Evolutionary conservation across 2,797 vertebrate species (phyloP), one percentile per base, ranked within the genome.

Genomic region (Acanthurus tractus): DNA sequence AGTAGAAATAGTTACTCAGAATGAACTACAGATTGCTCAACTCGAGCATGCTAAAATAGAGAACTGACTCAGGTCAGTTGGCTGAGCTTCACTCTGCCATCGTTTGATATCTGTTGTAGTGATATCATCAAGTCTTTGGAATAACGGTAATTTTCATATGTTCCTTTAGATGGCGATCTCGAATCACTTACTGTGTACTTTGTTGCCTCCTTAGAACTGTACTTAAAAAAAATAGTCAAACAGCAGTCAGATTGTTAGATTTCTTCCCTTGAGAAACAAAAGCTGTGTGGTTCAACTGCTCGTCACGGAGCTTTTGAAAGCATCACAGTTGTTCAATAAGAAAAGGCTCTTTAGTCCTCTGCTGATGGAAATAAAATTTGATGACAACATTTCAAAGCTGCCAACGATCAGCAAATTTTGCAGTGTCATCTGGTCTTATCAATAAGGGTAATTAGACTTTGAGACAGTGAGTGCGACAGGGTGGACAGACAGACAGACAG

Each of bases 121-220:
- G 6, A n/a, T 3, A 8, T 42, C 11, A 44, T 20, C 4, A 3
- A 20, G 49, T n/a, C 23, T 20, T 17, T 20, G 13, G 18, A 18
- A 42, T 15, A 20, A 23, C n/a, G 54, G 48, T 22, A 25, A 23
- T 80, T 42, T 13, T 63, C 18, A 4, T 14, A 5, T 4, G 0
- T 7, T 25, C 74, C 84, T 70, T 40, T 74, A 74, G 84, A 54
- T 64, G 81, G 81, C 13, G 44, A 13, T 10, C 22, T 72, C 25
- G 8, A 11, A 29, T 38, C 50, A 78, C 22, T 23, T 17, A 4
- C 40, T 15, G 4, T 4, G 0, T 17, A 1, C 55, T 5, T 13
- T 25, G 14, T 13, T 42, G 6, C 22, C 38, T n/a, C 22, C 6
- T 15, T 8, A 36, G 14, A 12, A 0, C 36, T 13, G 44, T 11